phyloP scores from a whole-genome alignment of 2,113 vertebrate species.

The Pithys albifrons region DNA sequence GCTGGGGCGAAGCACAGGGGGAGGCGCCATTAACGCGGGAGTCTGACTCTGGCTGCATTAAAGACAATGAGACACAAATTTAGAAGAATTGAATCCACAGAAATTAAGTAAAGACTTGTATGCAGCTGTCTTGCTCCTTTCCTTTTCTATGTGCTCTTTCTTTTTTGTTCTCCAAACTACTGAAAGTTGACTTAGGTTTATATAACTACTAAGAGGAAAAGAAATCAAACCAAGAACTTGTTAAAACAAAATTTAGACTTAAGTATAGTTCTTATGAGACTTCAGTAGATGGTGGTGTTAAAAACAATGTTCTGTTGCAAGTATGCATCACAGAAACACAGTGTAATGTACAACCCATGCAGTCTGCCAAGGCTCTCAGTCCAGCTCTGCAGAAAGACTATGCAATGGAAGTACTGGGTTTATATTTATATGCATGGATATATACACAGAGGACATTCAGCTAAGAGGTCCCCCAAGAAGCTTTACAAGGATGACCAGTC shows the following conservation, averaged over 20 bases:
- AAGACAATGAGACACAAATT: not conserved
- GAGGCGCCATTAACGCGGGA: constrained; percentile 86
- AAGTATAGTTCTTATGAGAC: not conserved
- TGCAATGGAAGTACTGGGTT: not conserved
- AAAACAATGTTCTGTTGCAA: not conserved
- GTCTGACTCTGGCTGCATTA: constrained; percentile 86
- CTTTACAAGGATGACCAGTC: not conserved
- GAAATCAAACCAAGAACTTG: not conserved
- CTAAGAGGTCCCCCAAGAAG: not conserved
- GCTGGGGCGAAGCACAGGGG: constrained; percentile 76
- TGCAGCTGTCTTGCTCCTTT: not conserved
- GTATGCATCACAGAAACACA: not conserved
- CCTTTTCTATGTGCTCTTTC: not conserved
- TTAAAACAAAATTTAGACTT: not conserved
- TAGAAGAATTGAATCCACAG: not conserved
- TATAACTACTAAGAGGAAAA: fast-evolving
- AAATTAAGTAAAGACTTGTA: not conserved
- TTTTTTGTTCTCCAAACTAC: not conserved
- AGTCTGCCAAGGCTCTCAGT: not conserved
- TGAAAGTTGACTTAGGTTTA: not conserved
- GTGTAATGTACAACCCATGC: not conserved
- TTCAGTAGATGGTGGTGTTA: not conserved
- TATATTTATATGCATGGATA: not conserved
- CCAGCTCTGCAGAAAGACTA: not conserved
- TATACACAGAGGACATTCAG: not conserved